Percentiles rank a stretch among this genome's conserved stretches.
phyloP scores from a whole-genome alignment of 2,797 vertebrate genomes.

The Xenentodon cancila region DNA sequence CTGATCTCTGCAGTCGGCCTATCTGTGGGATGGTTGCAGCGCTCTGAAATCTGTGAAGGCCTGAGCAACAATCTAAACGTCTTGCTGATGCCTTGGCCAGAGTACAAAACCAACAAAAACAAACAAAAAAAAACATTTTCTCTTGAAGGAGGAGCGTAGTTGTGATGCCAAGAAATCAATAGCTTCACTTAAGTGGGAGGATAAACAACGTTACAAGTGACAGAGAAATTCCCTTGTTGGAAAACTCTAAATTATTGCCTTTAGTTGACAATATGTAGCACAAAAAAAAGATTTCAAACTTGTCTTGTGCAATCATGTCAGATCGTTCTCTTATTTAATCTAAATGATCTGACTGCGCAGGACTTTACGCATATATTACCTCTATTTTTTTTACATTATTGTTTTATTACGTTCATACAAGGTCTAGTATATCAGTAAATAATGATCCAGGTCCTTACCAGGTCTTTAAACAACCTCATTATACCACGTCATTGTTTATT shows the following conservation, averaged over 20 bases:
- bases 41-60: slow-evolving; percentile 55
- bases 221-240: slow-evolving; percentile 31
- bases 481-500: too few relatives aligned
- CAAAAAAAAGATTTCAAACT: not conserved
- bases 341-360: too few relatives aligned
- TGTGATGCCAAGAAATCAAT: slow-evolving; percentile 69
- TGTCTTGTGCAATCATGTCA: too few relatives aligned
- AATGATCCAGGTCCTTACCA: too few relatives aligned
- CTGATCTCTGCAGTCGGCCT: slow-evolving; percentile 58
- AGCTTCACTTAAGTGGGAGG: slow-evolving; percentile 49
- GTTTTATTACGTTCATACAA: too few relatives aligned
- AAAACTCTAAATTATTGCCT: slow-evolving; percentile 10
- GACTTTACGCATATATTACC: too few relatives aligned
- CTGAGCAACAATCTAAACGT: slow-evolving; percentile 48
- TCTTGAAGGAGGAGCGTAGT: slow-evolving; percentile 58
- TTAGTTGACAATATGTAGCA: not conserved
- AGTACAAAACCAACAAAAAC: slow-evolving; percentile 27
- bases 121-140: slow-evolving; percentile 33
- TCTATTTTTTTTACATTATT: too few relatives aligned
- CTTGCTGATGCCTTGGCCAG: slow-evolving; percentile 56
- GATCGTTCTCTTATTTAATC: too few relatives aligned
- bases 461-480: too few relatives aligned
- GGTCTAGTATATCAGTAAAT: too few relatives aligned
- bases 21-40: slow-evolving; percentile 68
- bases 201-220: slow-evolving; percentile 50